Evolutionary conservation across 2,797 vertebrate species (phyloP), one percentile per base, ranked within the genome.

Genomic region (Numenius phaeopus): DNA sequence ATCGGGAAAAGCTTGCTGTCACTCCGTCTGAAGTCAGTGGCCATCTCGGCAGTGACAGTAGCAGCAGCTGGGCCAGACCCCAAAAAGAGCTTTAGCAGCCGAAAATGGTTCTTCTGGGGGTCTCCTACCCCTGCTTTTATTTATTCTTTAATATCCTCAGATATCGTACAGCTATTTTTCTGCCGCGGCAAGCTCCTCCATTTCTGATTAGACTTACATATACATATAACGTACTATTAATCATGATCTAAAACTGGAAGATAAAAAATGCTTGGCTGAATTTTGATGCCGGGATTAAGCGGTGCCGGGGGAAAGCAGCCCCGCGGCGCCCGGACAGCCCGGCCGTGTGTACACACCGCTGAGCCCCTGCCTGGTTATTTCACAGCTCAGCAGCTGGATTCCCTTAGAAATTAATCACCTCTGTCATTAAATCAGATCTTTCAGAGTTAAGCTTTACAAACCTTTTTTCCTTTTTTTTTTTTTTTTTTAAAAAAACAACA

Each of bases 401-500:
- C 96, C 96, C 94, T 91, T 27, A 46, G 72, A 96, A 97, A 98
- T 97, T 96, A 96, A 97, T 98, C 97, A 98, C 94, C 82, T 94
- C 90, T 80, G 91, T 95, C 96, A 87, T 91, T 97, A 98, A 96
- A 96, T 84, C 85, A 90, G 95, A 97, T 96, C 94, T 88, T 93
- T 90, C 88, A 75, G 83, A 80, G 90, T 84, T 95, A 91, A 90
- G 93, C 95, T 98, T 97, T 93, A 93, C 91, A 96, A 85, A 96
- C 64, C 90, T 32, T 69, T 85, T 44, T 50, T 47, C 10, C 32
- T 11, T 34, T 24, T 26, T 13, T 67, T 52, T 71, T 67, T 64
- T 62, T 32, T 89, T 83, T 64, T 59, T 77, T 14, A 2, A 72
- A 75, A 94, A 71, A 59, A 59, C 91, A 95, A 69, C 73, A 64